Conservation (phyloP, 2,797 vertebrate genomes). For the Sebastiscus tertius region DNA sequence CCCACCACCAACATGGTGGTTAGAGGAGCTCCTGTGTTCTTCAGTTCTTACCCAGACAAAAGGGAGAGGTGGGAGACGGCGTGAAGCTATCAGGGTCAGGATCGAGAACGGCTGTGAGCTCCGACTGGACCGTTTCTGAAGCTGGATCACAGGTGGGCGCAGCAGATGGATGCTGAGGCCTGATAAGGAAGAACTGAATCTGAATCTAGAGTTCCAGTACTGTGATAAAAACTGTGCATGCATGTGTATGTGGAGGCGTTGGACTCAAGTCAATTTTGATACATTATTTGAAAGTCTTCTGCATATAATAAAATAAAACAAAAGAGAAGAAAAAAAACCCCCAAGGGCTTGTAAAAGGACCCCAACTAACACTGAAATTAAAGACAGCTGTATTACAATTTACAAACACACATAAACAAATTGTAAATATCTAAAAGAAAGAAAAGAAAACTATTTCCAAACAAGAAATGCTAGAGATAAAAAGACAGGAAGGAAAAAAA, state of each 20-base stretch:
- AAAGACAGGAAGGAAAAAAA: too few relatives aligned
- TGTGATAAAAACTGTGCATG: neutral
- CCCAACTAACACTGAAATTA: too few relatives aligned
- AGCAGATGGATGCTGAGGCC: conserved; percentile 24
- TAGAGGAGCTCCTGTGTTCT: neutral
- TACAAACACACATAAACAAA: too few relatives aligned
- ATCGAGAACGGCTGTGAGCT: neutral
- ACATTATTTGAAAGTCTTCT: neutral
- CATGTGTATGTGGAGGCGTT: neutral
- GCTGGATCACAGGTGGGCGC: neutral
- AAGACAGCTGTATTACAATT: too few relatives aligned
- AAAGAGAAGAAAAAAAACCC: too few relatives aligned
- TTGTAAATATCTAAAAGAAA: too few relatives aligned
- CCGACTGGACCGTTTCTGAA: conserved; percentile 12
- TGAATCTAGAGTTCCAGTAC: neutral
- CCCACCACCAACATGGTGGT: neutral
- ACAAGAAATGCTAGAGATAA: too few relatives aligned
- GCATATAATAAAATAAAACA: too few relatives aligned
- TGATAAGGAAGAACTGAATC: conserved; percentile 16
- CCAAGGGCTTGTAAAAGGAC: too few relatives aligned
- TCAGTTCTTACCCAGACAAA: conserved; percentile 60
- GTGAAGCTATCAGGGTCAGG: conserved; percentile 17
- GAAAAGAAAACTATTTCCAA: too few relatives aligned
- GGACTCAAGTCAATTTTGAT: neutral
- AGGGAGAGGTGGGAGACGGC: conserved; percentile 53